Evolutionary conservation across 1,140 invertebrate species (phyloP).

Genomic region (Pomacea maculata): DNA sequence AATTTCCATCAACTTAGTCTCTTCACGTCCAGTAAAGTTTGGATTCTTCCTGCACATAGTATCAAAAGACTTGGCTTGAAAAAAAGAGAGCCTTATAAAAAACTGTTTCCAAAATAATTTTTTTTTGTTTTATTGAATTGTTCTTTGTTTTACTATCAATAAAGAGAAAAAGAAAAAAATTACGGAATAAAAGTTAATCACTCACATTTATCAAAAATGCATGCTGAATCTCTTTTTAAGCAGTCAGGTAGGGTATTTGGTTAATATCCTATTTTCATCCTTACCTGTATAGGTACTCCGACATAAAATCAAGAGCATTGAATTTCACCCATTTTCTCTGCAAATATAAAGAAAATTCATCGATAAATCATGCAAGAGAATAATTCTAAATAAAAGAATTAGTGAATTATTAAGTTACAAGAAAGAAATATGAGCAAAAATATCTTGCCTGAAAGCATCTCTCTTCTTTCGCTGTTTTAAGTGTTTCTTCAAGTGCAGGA

Average conservation of each 20-base stretch:
- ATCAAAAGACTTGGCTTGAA: background rate
- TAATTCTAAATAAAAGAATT: background rate
- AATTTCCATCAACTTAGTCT: slow-evolving; percentile 56
- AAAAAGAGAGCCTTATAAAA: no score
- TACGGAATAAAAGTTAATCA: background rate
- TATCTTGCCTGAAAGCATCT: slow-evolving; percentile 61
- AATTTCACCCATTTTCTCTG: slow-evolving; percentile 65
- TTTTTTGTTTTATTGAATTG: background rate
- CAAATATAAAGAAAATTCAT: slow-evolving; percentile 30
- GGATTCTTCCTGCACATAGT: slow-evolving; percentile 52
- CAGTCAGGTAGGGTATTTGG: background rate
- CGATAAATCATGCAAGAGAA: background rate
- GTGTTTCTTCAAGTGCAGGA: slow-evolving; percentile 62
- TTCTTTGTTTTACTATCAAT: background rate
- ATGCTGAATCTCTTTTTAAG: background rate
- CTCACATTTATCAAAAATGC: background rate
- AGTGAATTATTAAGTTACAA: background rate
- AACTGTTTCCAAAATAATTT: no score
- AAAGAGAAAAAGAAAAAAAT: background rate
- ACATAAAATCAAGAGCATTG: slow-evolving; percentile 62
- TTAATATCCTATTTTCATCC: background rate
- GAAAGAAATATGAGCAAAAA: background rate
- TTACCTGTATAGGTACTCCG: slow-evolving; percentile 63
- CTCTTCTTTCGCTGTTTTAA: slow-evolving; percentile 62
- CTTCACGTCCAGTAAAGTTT: slow-evolving; percentile 46